These are phyloP conservation scores for Drosophila eugracilis DNA, from an alignment of 1,140 invertebrate genomes.

Conservation along the genomic window DNA sequence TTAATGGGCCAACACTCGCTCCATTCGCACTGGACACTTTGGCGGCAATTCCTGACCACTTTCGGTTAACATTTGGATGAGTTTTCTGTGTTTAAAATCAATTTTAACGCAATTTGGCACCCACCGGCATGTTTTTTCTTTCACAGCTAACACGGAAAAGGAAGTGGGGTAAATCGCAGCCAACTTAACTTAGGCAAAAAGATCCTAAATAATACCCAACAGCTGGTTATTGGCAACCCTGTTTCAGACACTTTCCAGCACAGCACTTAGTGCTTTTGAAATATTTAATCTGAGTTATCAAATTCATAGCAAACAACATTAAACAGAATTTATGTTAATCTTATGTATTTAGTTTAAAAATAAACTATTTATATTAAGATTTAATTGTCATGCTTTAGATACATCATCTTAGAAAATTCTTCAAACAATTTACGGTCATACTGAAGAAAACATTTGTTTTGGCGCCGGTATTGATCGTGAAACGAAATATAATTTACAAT, in stretches of 20 bases:
- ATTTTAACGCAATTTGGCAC: conserved; percentile 74
- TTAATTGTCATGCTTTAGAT: too few species aligned
- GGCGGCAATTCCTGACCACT: conserved; percentile 4
- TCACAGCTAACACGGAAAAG: conserved; percentile 85
- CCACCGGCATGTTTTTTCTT: conserved; percentile 85
- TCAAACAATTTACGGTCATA: conserved; percentile 1
- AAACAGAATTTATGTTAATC: neutral
- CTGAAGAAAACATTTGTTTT: conserved; percentile 19
- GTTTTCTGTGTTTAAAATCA: conserved; percentile 58
- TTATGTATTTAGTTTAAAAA: neutral
- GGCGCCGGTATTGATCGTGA: conserved; percentile 39
- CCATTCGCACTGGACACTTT: conserved; percentile 20
- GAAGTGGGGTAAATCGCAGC: conserved; percentile 79
- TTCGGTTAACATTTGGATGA: conserved; percentile 28
- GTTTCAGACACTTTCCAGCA: neutral
- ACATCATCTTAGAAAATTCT: neutral
- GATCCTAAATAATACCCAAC: conserved; percentile 30
- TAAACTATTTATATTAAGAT: too few species aligned
- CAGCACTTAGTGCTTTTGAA: neutral
- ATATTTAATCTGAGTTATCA: too few species aligned
- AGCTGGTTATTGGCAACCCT: neutral
- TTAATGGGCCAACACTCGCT: conserved; percentile 19
- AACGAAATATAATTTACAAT: too few species aligned
- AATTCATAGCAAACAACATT: too few species aligned
- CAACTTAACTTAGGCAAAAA: conserved; percentile 60